phyloP scores from a whole-genome alignment of 1,140 invertebrate species.

The Brachionus asplanchnoidis region DNA sequence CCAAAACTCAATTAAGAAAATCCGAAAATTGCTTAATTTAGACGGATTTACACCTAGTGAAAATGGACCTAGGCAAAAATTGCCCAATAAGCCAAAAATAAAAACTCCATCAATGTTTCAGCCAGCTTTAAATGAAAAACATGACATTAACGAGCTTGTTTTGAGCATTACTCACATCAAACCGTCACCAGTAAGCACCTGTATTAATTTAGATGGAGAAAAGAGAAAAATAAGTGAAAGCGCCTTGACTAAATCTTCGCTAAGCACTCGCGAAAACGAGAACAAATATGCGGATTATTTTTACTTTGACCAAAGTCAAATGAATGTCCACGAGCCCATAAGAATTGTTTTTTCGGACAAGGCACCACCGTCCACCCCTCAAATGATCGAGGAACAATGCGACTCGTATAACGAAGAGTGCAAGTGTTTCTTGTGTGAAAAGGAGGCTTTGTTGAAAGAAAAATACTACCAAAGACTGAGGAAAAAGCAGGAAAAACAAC shows the following conservation, averaged over 20 bases:
- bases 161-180: neutral
- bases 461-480: neutral
- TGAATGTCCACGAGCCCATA: neutral
- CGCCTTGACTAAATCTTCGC: neutral
- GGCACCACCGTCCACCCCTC: conserved; percentile 1
- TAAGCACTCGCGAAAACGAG: neutral
- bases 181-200: neutral
- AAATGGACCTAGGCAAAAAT: neutral
- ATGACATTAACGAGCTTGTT: neutral
- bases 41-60: neutral
- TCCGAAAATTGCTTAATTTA: conserved; percentile 21
- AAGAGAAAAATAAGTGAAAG: neutral
- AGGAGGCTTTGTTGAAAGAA: neutral
- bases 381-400: neutral
- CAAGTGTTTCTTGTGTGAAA: conserved; percentile 26
- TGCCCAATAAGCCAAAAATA: conserved; percentile 2
- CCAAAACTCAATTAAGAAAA: conserved; percentile 18
- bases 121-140: neutral
- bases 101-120: neutral
- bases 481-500: neutral
- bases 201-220: neutral
- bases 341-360: neutral
- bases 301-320: neutral
- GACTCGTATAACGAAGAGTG: neutral
- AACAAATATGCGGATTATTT: conserved; percentile 5